These are phyloP conservation scores for Silurus aristotelis DNA, from an alignment of 2,797 vertebrate genomes.

Conservation along the genomic window DNA sequence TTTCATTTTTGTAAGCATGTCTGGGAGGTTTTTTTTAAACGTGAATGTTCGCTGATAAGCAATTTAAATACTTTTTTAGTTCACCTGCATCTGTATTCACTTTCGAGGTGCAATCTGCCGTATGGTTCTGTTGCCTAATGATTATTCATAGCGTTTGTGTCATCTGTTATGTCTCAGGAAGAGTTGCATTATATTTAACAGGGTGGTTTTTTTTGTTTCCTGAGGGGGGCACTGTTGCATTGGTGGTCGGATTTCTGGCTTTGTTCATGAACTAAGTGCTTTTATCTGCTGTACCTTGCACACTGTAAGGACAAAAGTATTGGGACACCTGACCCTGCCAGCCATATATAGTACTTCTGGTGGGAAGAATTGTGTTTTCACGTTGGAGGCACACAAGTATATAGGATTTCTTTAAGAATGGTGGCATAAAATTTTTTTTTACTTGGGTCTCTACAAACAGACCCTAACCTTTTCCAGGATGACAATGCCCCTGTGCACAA, in stretches of 20 bases:
- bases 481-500: too few relatives aligned
- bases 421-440: too few relatives aligned
- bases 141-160: slow-evolving; percentile 21
- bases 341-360: too few relatives aligned
- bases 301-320: not conserved
- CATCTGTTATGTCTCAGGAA: slow-evolving; percentile 29
- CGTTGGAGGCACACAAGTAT: too few relatives aligned
- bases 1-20: slow-evolving; percentile 9
- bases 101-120: slow-evolving; percentile 26
- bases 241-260: slow-evolving; percentile 55
- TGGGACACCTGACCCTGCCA: too few relatives aligned
- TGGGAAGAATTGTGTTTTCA: too few relatives aligned
- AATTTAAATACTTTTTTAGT: slow-evolving; percentile 9
- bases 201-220: slow-evolving; percentile 59
- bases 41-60: slow-evolving; percentile 8
- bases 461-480: too few relatives aligned
- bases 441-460: too few relatives aligned
- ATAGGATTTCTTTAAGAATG: too few relatives aligned
- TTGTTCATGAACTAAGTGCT: slow-evolving; percentile 51
- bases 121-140: slow-evolving; percentile 26
- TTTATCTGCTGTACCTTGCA: slow-evolving; percentile 56
- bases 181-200: slow-evolving; percentile 12
- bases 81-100: slow-evolving; percentile 9
- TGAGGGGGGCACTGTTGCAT: slow-evolving; percentile 81
- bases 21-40: not conserved